A percentile compares a stretch with the other conserved stretches of the same genome.
These are phyloP conservation scores for Sisor rabdophorus DNA, from an alignment of 2,113 vertebrate genomes.

Conservation along the genomic window DNA sequence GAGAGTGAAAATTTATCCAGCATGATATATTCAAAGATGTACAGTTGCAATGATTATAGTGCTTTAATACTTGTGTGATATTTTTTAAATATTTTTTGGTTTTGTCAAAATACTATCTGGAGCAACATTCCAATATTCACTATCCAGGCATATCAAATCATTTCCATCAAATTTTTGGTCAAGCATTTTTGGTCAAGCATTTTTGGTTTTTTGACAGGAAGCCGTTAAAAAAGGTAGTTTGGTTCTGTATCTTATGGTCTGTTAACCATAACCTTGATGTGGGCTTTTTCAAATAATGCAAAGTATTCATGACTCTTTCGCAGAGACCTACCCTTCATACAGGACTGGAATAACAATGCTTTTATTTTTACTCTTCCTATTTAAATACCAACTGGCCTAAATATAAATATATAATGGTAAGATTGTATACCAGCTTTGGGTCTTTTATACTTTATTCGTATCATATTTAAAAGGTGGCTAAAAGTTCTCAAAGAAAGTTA, in stretches of 20 bases:
- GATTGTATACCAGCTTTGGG: background rate
- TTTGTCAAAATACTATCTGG: slow-evolving; percentile 3
- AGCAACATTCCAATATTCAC: slow-evolving; percentile 6
- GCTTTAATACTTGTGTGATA: background rate
- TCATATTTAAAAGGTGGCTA: background rate
- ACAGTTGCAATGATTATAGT: too few relatives aligned
- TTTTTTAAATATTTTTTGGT: background rate
- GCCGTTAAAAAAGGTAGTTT: slow-evolving; percentile 6
- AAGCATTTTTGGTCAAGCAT: slow-evolving; percentile 27
- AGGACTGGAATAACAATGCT: slow-evolving; percentile 38
- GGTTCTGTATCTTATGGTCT: slow-evolving; percentile 39
- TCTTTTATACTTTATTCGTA: background rate
- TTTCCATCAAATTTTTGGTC: slow-evolving; percentile 2
- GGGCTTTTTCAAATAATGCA: slow-evolving; percentile 31
- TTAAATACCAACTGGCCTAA: slow-evolving; percentile 30
- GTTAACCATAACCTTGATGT: slow-evolving; percentile 35
- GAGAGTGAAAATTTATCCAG: too few relatives aligned
- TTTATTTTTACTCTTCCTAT: slow-evolving; percentile 54
- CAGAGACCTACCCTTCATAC: slow-evolving; percentile 22
- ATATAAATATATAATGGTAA: background rate
- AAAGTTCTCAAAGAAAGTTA: background rate
- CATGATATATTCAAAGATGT: too few relatives aligned
- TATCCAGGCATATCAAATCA: slow-evolving; percentile 27
- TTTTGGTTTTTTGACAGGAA: slow-evolving; percentile 31
- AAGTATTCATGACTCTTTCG: slow-evolving; percentile 46